These are phyloP conservation scores for Halocynthia roretzi DNA, from an alignment of 23 tunicate species.

Conservation along the genomic window DNA sequence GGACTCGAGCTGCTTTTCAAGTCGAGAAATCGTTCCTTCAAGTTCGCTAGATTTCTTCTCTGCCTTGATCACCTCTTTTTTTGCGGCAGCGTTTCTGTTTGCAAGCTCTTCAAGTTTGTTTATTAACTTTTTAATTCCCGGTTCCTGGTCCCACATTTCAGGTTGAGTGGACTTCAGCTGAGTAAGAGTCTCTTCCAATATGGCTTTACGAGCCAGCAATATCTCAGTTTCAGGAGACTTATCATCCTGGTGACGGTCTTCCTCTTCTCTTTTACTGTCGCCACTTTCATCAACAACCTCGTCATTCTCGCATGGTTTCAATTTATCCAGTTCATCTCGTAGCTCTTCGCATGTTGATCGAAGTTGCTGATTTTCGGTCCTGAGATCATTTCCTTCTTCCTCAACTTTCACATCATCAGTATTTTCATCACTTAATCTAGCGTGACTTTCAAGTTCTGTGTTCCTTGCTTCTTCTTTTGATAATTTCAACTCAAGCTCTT, in stretches of 20 bases:
- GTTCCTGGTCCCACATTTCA: constrained; percentile 50
- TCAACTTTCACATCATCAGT: too few relatives aligned
- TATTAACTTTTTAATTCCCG: constrained; percentile 48
- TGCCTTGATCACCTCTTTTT: not conserved
- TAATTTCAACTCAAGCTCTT: constrained; percentile 21
- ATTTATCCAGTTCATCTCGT: constrained; percentile 12
- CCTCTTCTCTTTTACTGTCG: not conserved
- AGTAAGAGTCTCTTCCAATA: constrained; percentile 24
- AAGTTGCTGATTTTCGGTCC: too few relatives aligned
- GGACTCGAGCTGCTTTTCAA: constrained; percentile 15
- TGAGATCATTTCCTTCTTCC: too few relatives aligned
- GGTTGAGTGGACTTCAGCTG: constrained; percentile 45
- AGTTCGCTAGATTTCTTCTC: not conserved
- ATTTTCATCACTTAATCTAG: too few relatives aligned
- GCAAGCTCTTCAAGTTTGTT: constrained; percentile 49
- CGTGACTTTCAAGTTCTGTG: too few relatives aligned
- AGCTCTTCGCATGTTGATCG: constrained; percentile 18
- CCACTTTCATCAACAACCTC: not conserved
- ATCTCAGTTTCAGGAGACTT: not conserved
- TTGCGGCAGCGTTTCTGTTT: constrained; percentile 29
- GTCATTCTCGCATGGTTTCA: not conserved
- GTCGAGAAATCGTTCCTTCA: not conserved
- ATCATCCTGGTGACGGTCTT: not conserved
- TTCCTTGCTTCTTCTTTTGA: not conserved
- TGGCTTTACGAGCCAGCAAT: constrained; percentile 1